These are phyloP conservation scores for Tautogolabrus adspersus DNA, from an alignment of 2,113 vertebrate species.

Conservation along the genomic window DNA sequence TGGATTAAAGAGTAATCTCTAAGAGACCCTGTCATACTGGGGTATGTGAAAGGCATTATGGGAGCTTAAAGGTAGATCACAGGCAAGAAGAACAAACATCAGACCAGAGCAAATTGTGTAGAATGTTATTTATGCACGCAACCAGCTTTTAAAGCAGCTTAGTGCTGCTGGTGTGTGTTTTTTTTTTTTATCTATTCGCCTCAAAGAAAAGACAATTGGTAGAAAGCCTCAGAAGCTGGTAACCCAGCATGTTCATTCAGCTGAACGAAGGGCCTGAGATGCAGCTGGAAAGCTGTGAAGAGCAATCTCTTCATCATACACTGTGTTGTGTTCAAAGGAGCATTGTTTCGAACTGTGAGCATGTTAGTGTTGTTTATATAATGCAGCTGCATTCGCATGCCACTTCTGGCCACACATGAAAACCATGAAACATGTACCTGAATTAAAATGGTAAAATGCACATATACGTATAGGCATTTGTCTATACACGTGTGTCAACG, in stretches of 20 bases:
- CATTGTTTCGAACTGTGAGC: neutral
- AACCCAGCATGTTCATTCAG: neutral
- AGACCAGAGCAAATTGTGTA: conserved; percentile 5
- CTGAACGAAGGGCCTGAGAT: neutral
- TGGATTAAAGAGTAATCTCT: conserved; percentile 53
- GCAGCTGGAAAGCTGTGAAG: neutral
- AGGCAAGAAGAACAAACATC: conserved; percentile 1
- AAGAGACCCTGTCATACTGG: conserved; percentile 18
- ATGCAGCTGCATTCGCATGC: neutral
- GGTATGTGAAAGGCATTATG: conserved; percentile 29
- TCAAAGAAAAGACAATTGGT: neutral
- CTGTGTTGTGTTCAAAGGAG: neutral
- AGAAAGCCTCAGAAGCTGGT: neutral
- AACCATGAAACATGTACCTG: neutral
- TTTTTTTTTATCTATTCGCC: conserved; percentile 1
- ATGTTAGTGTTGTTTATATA: neutral
- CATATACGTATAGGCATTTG: neutral
- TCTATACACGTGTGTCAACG: neutral
- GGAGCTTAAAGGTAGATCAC: conserved; percentile 28
- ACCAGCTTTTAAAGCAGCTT: conserved; percentile 44
- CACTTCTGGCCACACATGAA: neutral
- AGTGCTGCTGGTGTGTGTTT: neutral
- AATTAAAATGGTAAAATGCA: neutral
- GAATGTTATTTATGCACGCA: neutral
- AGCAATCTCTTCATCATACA: neutral